Conservation (phyloP, 2,797 vertebrate species). For the Helostoma temminkii region DNA sequence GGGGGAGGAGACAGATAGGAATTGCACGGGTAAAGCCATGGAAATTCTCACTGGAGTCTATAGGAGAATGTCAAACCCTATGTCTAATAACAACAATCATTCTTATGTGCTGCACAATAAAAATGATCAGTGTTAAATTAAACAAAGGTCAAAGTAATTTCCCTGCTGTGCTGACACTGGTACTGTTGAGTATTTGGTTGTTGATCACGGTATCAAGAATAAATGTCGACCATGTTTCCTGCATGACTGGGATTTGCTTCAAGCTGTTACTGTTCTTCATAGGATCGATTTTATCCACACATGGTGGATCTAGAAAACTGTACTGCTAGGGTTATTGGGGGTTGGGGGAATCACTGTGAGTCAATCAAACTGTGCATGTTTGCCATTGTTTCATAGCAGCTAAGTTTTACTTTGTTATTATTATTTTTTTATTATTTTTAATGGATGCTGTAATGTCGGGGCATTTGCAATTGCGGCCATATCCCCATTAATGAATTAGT, state of each 20-base stretch:
- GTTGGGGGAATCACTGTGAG: too few species aligned
- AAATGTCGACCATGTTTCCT: not conserved
- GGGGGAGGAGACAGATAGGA: slow-evolving; percentile 32
- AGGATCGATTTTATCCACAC: not conserved
- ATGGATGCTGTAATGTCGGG: too few species aligned
- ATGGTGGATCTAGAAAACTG: too few species aligned
- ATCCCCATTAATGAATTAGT: too few species aligned
- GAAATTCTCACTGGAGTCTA: not conserved
- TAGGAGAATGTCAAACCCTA: slow-evolving; percentile 12
- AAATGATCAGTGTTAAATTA: slow-evolving; percentile 7
- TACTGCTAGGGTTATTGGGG: too few species aligned
- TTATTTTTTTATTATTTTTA: too few species aligned
- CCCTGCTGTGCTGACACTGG: not conserved
- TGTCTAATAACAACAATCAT: not conserved
- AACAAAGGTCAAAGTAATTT: slow-evolving; percentile 19
- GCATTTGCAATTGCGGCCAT: too few species aligned
- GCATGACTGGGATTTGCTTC: not conserved
- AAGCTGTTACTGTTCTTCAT: not conserved
- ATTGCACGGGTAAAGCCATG: slow-evolving; percentile 21
- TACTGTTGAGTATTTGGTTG: not conserved
- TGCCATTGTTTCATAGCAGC: too few species aligned
- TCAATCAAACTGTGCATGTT: too few species aligned
- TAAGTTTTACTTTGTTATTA: too few species aligned
- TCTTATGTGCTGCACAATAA: not conserved
- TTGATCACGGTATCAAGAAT: slow-evolving; percentile 10